A percentile compares a stretch with the other conserved stretches of the same genome.
These are phyloP conservation scores for Craseonycteris thonglongyai DNA, from an alignment of 2,113 vertebrate genomes.

Conservation along the genomic window DNA sequence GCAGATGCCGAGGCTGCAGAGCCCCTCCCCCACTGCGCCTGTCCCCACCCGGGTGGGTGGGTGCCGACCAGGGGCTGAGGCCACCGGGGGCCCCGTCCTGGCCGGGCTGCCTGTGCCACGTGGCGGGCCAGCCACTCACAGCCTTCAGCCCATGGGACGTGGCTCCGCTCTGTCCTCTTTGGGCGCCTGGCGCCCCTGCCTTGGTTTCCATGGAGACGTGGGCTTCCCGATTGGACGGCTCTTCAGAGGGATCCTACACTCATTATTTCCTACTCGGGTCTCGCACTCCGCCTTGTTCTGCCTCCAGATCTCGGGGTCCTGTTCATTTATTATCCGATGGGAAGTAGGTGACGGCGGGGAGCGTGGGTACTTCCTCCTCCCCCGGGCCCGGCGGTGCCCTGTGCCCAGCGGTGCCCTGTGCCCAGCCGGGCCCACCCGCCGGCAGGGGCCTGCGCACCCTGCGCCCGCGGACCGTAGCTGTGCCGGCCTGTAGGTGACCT, in stretches of 20 bases:
- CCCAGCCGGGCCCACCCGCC: neutral
- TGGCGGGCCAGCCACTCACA: fast-evolving
- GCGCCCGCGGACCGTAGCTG: fast-evolving
- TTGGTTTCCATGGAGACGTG: conserved; percentile 72
- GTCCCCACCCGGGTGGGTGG: fast-evolving
- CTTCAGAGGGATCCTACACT: conserved; percentile 44
- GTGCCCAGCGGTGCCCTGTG: neutral
- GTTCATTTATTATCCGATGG: conserved; percentile 5
- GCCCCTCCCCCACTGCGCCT: fast-evolving
- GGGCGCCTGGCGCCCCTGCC: neutral
- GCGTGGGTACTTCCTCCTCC: neutral
- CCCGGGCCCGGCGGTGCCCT: fast-evolving
- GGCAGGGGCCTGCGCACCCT: too few species aligned
- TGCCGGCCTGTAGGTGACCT: neutral
- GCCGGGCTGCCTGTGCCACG: neutral
- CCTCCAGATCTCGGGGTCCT: conserved; percentile 30
- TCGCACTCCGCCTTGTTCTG: neutral
- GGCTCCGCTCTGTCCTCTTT: neutral
- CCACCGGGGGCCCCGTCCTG: fast-evolving
- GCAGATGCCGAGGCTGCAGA: fast-evolving
- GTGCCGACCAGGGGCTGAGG: neutral
- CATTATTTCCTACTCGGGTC: neutral
- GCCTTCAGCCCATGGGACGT: neutral
- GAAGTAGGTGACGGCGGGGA: neutral
- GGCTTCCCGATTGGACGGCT: conserved; percentile 54